Base-by-base conservation (phyloP, 2,888 invertebrate genomes). In the Magallana nippona region DNA sequence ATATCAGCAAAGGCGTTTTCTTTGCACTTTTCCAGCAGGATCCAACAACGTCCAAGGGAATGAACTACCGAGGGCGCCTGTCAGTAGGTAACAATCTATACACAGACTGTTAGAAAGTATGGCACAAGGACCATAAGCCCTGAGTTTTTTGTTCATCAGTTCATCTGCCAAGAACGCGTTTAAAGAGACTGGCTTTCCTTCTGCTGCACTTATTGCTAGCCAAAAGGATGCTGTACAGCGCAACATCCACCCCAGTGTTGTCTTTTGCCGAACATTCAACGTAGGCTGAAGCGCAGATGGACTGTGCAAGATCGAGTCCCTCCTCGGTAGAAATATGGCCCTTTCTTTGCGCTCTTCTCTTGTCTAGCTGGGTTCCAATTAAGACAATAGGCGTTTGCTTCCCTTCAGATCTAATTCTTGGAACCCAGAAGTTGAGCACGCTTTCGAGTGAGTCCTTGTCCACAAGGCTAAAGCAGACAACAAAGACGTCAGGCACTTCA, bases 401-500 rank as follows among this genome's bases (percentile, higher is more conserved):
- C 78, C 87, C 89, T 86, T 90, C 87, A 10, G 88, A 86, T 63
- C 88, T 88, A 63, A 91, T 89, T 81, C 91, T 91, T 15, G 92
- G 91, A 81, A 91, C 84, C 92, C 91, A 92, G 81, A 88, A 89
- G 82, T 88, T 88, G 83, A 86, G 86, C 77, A 91, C 87, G 82
- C 88, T 91, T 84, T 89, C 88, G 84, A 90, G 90, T 10, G 91
- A 91, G 55, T 90, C 90, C 56, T 91, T 85, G 86, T 92, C 92
- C 13, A 88, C 89, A 1, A 89, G 89, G 55, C 91, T 91, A 86
- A 88, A 91, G 84, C 92, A 91, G 82, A 92, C 87, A 79, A 91
- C 86, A 79, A 90, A 89, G 3, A 91, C 92, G 22, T 92, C 91
- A 83, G 90, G 90, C 0, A 88, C 88, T 84, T 89, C 89, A 15